Evolutionary conservation across 1,140 invertebrate species (phyloP), one percentile per base, ranked within the genome.

Genomic region (Ceratosolen solmsi): DNA sequence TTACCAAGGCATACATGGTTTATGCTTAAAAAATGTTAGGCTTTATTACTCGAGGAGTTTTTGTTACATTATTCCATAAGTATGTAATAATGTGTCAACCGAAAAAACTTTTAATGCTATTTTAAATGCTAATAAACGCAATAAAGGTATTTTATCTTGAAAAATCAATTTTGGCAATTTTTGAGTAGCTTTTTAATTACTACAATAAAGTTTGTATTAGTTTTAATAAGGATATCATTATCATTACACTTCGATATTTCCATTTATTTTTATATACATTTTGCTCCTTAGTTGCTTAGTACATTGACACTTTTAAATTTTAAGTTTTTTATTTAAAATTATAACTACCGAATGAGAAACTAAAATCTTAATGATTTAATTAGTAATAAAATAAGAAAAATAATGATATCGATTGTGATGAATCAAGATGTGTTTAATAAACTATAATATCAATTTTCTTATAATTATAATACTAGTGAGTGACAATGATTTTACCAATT

Each of bases 31-130:
- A 68, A 68, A 38, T 36, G 33, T n/a, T 68, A 2, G 25, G 7
- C 9, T 68, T 68, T 68, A 68, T 68, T 68, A 13, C 63, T 38
- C 20, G 17, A 7, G 17, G 11, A 22, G 20, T 33, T 68, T 68
- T 38, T 15, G 22, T 68, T n/a, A 38, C 30, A 38, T 68, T 68
- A 38, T 68, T 68, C 63, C 22, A 68, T 68, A 68, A 68, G 63
- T 68, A 7, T 68, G 36, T 68, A 22, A 38, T 68, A 68, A 68
- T 38, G 63, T 68, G 63, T 68, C 22, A 68, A 68, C 33, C 8
- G 33, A 36, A 68, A 68, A 11, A 68, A 68, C 20, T 7, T n/a
- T 68, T 68, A 68, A 68, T 68, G 36, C 33, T 68, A 33, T 68
- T 68, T 9, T n/a, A 2, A 68, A 68, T 38, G 33, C 2, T n/a